Base-by-base conservation (phyloP, 2,113 vertebrate species). In the Ochotona curzoniae region DNA sequence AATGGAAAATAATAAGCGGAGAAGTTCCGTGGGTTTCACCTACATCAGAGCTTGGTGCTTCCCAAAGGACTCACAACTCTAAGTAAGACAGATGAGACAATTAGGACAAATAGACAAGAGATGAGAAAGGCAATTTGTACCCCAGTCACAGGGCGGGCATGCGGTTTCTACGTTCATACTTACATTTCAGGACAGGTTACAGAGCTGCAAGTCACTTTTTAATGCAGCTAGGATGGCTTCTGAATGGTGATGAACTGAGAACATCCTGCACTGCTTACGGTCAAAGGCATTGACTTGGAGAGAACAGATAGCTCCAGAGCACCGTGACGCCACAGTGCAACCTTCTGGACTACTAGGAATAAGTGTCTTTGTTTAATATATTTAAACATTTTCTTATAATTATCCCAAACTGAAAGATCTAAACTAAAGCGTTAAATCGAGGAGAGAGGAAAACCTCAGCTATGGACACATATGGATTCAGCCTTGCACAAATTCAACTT, bases 71-170 rank as follows among this genome's bases (percentile, higher is more conserved):
- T 86, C 44, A 60, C 79, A 47, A 47, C 6, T 92, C 85, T 95
- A 96, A 96, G 83, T 63, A 92, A 96, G 93, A 96, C 79, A 88
- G 74, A 96, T 92, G 90, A 96, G 74, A 89, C 74, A 83, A 96
- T 95, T 93, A 95, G 90, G 86, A 54, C 88, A 30, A 87, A 89
- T 54, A 82, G 94, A 89, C 86, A 85, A 38, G 57, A 38, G 83
- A 86, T 81, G 63, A 67, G 69, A 73, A 95, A 83, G 38, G 44
- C 67, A 95, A 95, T 95, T 89, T 96, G 89, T 92, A 93, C n/a
- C 47, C 49, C 28, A 76, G 30, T 67, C 86, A 74, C 78, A 44
- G 57, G 76, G 20, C 32, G 25, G 84, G 44, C 66, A 95, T 86
- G 71, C 74, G 90, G 80, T 74, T 90, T 96, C 79, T 80, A 66